Evolutionary conservation across 2,888 invertebrate species (phyloP), one percentile per base, ranked within the genome.

Genomic region (Yponomeuta plumbellus): DNA sequence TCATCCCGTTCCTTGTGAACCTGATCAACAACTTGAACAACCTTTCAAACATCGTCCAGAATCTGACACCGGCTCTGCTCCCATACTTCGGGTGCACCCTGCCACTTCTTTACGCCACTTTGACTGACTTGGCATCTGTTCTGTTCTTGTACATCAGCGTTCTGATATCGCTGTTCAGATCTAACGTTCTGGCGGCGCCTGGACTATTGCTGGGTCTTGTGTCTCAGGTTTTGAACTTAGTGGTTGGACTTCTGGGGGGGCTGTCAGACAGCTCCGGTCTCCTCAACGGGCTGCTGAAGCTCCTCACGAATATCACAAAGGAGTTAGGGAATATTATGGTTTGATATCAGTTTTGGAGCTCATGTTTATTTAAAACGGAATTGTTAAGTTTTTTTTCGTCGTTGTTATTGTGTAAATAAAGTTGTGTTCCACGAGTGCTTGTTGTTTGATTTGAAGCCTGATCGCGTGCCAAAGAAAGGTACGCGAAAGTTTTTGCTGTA

Each of bases 41-140:
- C 64, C 62, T 91, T 0, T 90, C 90, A 0, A 91, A 91, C 61
- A 90, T 91, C 0, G 86, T 91, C 0, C 90, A 90, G 64, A 91
- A 91, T 65, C 66, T 91, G 1, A 91, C 90, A 0, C 90, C 90
- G 21, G 90, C 91, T 0, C 67, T 90, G 0, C 59, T 91, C 0
- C 91, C 90, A 0, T 90, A 90, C 67, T 91, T 91, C 20, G 91
- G 90, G 0, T 90, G 91, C 39, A 91, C 91, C 0, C 64, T 91
- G 1, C 90, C 90, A 0, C 73, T 91, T 0, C 52, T 91, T 0
- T 90, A 91, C 21, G 89, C 90, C 0, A 90, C 90, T 0, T 71
- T 91, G 64, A 90, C 90, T 0, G 90, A 91, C 68, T 64, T 91
- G 0, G 90, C 91, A 0, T 90, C 90, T 0, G 89, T 91, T 0